Percentiles rank a stretch among this genome's conserved stretches.
phyloP scores from a whole-genome alignment of 2,113 vertebrate genomes.

The Amblyopsis rosae region DNA sequence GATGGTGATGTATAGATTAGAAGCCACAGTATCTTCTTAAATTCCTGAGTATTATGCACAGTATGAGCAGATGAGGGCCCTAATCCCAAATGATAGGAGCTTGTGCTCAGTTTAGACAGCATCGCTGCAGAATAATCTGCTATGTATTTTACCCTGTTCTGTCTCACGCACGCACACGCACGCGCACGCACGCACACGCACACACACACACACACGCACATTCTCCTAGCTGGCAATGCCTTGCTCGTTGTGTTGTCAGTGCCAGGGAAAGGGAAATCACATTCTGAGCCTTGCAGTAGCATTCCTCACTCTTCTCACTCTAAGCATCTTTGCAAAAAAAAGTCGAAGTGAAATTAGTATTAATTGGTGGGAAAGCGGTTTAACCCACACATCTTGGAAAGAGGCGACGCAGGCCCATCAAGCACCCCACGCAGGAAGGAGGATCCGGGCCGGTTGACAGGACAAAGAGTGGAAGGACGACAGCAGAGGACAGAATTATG shows the following conservation, averaged over 20 bases:
- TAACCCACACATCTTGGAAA: conserved; percentile 69
- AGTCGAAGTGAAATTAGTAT: conserved; percentile 69
- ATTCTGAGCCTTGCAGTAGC: conserved; percentile 52
- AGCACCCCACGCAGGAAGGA: conserved; percentile 27
- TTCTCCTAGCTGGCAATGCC: conserved; percentile 14
- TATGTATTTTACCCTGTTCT: not conserved
- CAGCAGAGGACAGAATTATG: conserved; percentile 23
- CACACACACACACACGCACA: conserved; percentile 1
- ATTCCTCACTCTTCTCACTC: conserved; percentile 51
- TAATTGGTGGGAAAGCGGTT: conserved; percentile 77
- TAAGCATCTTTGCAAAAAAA: conserved; percentile 59
- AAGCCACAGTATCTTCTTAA: not conserved
- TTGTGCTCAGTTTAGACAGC: too few species aligned
- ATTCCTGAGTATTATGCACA: not conserved
- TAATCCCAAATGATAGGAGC: conserved; percentile 32
- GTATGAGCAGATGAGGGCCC: conserved; percentile 38
- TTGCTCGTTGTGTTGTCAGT: conserved; percentile 42
- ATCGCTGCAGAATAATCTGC: too few species aligned
- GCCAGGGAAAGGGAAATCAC: conserved; percentile 33
- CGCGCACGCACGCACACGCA: not conserved
- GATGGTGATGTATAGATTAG: not conserved
- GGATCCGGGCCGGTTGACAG: conserved; percentile 27
- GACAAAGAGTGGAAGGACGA: conserved; percentile 23
- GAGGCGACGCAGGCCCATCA: conserved; percentile 56
- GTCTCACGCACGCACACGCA: not conserved